Percentiles rank a stretch among this genome's conserved stretches.
Evolutionary conservation across 2,113 vertebrate genomes (phyloP).

Genomic region (Microcebus jonahi): DNA sequence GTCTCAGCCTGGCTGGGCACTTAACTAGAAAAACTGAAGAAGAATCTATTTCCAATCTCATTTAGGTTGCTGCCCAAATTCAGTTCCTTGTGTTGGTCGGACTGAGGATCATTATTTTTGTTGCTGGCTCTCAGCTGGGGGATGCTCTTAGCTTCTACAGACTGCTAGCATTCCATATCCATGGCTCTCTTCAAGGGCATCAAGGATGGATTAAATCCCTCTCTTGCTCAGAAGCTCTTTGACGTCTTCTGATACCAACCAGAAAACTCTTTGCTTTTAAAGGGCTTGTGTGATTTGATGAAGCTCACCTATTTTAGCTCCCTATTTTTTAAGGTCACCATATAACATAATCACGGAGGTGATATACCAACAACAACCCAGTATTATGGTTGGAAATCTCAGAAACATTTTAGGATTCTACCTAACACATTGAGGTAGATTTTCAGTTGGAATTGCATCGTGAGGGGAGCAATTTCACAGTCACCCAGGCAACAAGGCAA

Average conservation of each 20-base stretch:
- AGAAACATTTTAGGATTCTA: not conserved
- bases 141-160: not conserved
- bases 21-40: not conserved
- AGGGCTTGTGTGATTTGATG: not conserved
- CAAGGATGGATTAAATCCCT: not conserved
- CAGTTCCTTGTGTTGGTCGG: not conserved
- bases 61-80: not conserved
- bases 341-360: not conserved
- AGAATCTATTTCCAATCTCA: not conserved
- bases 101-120: not conserved
- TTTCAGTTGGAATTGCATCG: not conserved
- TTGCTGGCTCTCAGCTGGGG: not conserved
- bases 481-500: not conserved
- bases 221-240: not conserved
- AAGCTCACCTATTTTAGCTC: not conserved
- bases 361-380: not conserved
- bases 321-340: not conserved
- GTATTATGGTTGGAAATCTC: not conserved
- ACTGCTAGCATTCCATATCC: fast-evolving
- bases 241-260: not conserved
- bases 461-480: not conserved
- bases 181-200: not conserved
- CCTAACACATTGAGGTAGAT: not conserved
- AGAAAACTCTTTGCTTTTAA: not conserved
- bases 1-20: fast-evolving